Evolutionary conservation across 1,140 invertebrate genomes (phyloP), one percentile per base, ranked within the genome.

Genomic region (Rhopalosiphum maidis): DNA sequence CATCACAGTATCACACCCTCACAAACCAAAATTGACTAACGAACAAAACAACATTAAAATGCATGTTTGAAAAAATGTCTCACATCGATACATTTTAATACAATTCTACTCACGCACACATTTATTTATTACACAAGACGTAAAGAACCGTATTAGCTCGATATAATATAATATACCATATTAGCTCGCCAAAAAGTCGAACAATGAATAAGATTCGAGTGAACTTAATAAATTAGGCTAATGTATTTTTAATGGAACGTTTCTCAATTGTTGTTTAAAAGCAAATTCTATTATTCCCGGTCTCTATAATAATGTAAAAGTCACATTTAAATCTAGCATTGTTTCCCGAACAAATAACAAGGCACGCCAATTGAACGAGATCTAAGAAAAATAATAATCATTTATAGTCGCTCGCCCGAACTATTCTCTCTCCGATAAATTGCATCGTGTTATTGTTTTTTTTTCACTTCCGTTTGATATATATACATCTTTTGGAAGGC

Each of bases 211-310:
- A 48, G 37, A 41, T n/a, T 35, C 37, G 43, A 87, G 48, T 25
- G 21, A 89, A 68, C 37, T 91, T 68, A 91, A 91, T 91, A 91
- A 91, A 77, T 77, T 60, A 91, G 90, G 25, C 90, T 91, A 91
- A 91, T 91, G 90, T 83, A 83, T 82, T 91, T 91, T 91, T 91
- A 91, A 91, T 91, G 90, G 60, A 82, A 91, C 68, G 60, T 82
- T 91, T 48, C 37, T 60, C 90, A 9, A 91, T 91, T 68, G 46
- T 91, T 83, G 43, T 77, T 91, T 51, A 46, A 77, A 51, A 83
- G n/a, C 9, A 83, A 82, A 46, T 82, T 82, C 43, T 43, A 82
- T 91, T 82, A 91, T 91, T 51, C 25, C 2, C 21, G 25, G 43
- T 23, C n/a, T 37, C 25, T 51, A 77, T 51, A 91, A 91, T 41